Percentiles rank a stretch among this genome's conserved stretches.
phyloP scores from a whole-genome alignment of 2,113 vertebrate species.

The Chaetodon trifascialis region DNA sequence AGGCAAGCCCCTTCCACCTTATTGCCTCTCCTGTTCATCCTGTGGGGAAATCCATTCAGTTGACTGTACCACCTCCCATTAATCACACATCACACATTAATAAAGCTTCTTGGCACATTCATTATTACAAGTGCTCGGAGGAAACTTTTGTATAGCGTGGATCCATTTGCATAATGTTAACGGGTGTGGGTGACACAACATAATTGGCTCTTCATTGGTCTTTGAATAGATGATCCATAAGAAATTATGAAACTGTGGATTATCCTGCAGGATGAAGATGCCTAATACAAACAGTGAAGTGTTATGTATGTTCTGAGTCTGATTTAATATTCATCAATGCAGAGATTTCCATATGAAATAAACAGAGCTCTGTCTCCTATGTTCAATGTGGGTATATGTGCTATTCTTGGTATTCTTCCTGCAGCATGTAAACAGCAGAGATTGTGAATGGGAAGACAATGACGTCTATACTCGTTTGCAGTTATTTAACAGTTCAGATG shows the following conservation, averaged over 20 bases:
- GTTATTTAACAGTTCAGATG: neutral
- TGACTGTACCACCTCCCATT: conserved; percentile 43
- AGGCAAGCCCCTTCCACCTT: conserved; percentile 39
- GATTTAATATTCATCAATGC: conserved; percentile 54
- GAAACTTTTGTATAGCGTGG: conserved; percentile 26
- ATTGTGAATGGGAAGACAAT: conserved; percentile 1
- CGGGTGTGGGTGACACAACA: neutral
- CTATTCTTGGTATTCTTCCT: conserved; percentile 28
- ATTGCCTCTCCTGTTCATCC: conserved; percentile 50
- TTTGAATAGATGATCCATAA: conserved; percentile 35
- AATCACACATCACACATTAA: conserved; percentile 59
- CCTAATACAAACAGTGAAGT: neutral
- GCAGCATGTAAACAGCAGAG: neutral
- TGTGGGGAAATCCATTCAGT: conserved; percentile 42
- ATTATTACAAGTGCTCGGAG: conserved; percentile 42
- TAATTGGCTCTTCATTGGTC: conserved; percentile 41
- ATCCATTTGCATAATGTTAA: conserved; percentile 44
- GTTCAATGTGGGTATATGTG: neutral
- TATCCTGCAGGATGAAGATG: conserved; percentile 5
- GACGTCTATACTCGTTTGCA: conserved; percentile 1
- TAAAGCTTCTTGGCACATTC: conserved; percentile 52
- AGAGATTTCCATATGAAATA: conserved; percentile 46
- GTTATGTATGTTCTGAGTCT: neutral
- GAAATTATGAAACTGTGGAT: conserved; percentile 22
- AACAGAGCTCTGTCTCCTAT: neutral